Evolutionary conservation across 2,113 vertebrate species (phyloP).

Genomic region (Lathamus discolor): DNA sequence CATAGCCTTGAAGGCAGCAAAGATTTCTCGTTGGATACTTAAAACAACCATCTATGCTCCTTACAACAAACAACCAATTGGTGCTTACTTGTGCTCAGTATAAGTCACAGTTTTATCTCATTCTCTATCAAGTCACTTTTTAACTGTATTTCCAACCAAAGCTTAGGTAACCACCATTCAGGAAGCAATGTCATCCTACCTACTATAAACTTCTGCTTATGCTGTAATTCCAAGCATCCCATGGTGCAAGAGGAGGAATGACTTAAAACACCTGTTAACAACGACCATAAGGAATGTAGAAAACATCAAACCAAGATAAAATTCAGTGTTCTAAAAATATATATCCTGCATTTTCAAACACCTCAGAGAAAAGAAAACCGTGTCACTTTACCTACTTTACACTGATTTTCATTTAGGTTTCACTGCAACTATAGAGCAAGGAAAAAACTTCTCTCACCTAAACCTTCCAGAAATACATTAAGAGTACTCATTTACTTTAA

Average conservation of each 20-base stretch:
- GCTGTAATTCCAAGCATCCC: background rate
- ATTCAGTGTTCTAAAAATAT: background rate
- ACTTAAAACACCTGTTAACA: background rate
- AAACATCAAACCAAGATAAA: background rate
- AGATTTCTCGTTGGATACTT: background rate
- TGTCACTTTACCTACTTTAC: background rate
- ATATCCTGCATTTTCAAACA: background rate
- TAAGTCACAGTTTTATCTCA: background rate
- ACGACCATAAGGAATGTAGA: background rate
- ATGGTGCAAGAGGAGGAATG: background rate
- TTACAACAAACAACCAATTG: background rate
- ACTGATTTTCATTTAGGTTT: background rate
- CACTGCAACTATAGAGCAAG: background rate
- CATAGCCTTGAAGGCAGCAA: background rate
- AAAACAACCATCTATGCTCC: background rate
- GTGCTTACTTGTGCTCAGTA: background rate
- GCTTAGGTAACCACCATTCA: background rate
- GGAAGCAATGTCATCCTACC: background rate
- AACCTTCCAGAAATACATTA: background rate
- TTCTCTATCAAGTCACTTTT: background rate
- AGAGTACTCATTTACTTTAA: background rate
- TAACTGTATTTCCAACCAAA: background rate
- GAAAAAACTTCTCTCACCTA: background rate
- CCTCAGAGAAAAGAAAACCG: background rate
- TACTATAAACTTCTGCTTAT: background rate